phyloP scores from a whole-genome alignment of 2,113 vertebrate genomes.

The Anhinga anhinga region DNA sequence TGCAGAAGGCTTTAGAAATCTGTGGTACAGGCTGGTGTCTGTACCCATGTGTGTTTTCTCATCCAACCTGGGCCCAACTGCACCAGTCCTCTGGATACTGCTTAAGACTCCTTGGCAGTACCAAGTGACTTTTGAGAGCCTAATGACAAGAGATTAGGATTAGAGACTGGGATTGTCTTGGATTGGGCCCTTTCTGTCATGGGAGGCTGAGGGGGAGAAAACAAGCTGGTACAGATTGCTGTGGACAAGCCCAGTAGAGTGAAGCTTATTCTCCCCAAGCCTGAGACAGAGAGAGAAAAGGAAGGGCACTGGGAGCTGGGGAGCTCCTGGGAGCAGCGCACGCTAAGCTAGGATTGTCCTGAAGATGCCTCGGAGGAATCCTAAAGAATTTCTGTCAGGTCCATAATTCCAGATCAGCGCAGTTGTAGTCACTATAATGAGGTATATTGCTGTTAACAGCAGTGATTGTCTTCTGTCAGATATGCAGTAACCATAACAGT shows the following conservation, averaged over 20 bases:
- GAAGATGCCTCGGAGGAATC: background rate
- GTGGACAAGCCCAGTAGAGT: background rate
- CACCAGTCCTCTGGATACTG: background rate
- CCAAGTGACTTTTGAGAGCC: background rate
- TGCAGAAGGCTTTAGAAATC: background rate
- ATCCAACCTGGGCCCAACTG: background rate
- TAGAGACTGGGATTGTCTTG: background rate
- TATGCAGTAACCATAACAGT: background rate
- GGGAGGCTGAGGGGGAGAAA: background rate
- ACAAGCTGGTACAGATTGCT: background rate
- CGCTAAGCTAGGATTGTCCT: background rate
- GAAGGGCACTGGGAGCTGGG: background rate
- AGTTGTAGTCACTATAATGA: background rate
- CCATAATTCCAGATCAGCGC: background rate
- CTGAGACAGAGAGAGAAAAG: background rate
- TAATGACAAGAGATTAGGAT: background rate
- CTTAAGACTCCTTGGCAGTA: background rate
- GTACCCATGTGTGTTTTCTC: background rate
- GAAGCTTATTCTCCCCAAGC: background rate
- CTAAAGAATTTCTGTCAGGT: background rate
- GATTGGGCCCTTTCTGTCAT: background rate
- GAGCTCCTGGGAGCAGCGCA: background rate
- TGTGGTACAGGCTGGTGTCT: background rate
- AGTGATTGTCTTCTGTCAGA: background rate
- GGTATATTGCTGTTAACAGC: background rate